A percentile compares a stretch with the other conserved stretches of the same genome.
phyloP scores from a whole-genome alignment of 2,797 vertebrate genomes.

The Neosilurus hyrtlii region DNA sequence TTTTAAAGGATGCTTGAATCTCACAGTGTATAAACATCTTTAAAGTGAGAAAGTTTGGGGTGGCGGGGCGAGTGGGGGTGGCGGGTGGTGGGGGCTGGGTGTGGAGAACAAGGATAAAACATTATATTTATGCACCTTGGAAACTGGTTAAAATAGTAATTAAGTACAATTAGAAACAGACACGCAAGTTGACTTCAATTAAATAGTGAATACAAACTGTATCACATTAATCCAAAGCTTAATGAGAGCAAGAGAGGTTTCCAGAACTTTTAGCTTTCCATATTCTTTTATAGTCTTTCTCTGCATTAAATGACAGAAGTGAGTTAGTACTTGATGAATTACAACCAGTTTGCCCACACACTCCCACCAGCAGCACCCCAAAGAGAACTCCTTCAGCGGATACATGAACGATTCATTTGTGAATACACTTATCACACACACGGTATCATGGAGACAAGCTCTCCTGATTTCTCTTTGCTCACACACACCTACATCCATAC shows the following conservation, averaged over 20 bases:
- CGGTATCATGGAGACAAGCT: background rate
- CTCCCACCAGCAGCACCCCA: constrained; percentile 35
- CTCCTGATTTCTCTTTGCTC: constrained; percentile 16
- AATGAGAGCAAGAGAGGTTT: constrained; percentile 18
- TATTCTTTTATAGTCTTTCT: constrained; percentile 27
- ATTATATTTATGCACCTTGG: background rate
- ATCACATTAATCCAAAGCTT: background rate
- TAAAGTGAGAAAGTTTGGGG: too few species aligned
- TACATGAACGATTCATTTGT: constrained; percentile 14
- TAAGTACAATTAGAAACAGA: background rate
- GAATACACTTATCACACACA: constrained; percentile 18
- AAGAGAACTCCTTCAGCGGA: constrained; percentile 32
- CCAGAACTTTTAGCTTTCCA: constrained; percentile 4
- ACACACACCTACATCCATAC: background rate
- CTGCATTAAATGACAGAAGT: constrained; percentile 19
- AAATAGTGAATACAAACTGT: background rate
- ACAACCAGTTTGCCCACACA: constrained; percentile 40
- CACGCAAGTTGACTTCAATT: background rate
- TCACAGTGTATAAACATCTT: too few species aligned
- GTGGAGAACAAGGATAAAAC: background rate
- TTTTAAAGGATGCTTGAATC: too few species aligned
- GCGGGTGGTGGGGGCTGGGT: too few species aligned
- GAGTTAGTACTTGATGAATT: constrained; percentile 50
- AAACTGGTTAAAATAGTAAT: background rate
- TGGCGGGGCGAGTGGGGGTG: too few species aligned